A percentile compares a stretch with the other conserved stretches of the same genome.
These are phyloP conservation scores for Tenthredo livida DNA, from an alignment of 2,888 invertebrate species.

Conservation along the genomic window DNA sequence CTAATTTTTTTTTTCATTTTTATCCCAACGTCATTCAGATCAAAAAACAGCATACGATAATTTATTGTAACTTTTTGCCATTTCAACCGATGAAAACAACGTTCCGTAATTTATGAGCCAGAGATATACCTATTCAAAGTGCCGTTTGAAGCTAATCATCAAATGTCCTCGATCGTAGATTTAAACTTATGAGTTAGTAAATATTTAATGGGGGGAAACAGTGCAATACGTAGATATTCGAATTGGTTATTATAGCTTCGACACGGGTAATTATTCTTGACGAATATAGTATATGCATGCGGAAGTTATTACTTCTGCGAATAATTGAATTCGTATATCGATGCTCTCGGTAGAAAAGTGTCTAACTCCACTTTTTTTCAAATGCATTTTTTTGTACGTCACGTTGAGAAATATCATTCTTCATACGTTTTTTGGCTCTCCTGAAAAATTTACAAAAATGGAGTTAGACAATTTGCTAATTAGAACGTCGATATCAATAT, in stretches of 20 bases:
- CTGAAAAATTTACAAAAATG: too few relatives aligned
- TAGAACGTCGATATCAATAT: too few relatives aligned
- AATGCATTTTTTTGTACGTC: too few relatives aligned
- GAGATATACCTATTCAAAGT: neutral
- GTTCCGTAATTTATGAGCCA: conserved; percentile 13
- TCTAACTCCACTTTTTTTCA: too few relatives aligned
- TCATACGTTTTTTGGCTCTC: too few relatives aligned
- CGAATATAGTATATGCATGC: neutral
- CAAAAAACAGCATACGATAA: neutral
- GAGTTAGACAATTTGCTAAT: too few relatives aligned
- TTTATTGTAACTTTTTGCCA: conserved; percentile 1
- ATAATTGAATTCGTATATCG: neutral
- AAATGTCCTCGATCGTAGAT: conserved; percentile 23
- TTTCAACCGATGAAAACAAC: neutral
- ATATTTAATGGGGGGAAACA: conserved; percentile 60
- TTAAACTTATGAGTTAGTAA: conserved; percentile 35
- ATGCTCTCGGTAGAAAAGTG: too few relatives aligned
- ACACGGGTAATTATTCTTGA: neutral
- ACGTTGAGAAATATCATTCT: too few relatives aligned
- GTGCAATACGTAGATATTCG: conserved; percentile 60
- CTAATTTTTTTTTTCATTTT: neutral
- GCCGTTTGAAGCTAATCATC: neutral
- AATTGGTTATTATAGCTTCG: neutral
- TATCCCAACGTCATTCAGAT: neutral
- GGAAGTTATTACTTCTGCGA: neutral